A percentile compares a stretch with the other conserved stretches of the same genome.
These are phyloP conservation scores for Coreius guichenoti DNA, from an alignment of 2,797 vertebrate genomes.

Conservation along the genomic window DNA sequence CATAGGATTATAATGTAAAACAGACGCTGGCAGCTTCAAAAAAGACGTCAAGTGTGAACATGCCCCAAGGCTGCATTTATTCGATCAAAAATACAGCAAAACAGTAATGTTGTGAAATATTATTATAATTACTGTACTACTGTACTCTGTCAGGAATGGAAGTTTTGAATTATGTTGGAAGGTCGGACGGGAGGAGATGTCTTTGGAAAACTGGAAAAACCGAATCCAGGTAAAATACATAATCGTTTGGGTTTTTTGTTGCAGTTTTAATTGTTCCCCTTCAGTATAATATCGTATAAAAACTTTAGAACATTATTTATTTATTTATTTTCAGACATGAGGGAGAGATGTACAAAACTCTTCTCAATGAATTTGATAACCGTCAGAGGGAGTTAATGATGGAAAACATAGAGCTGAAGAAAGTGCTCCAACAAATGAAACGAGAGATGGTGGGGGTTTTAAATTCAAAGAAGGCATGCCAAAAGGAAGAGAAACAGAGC, in stretches of 20 bases:
- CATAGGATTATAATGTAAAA: no score
- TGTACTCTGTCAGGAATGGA: slow-evolving; percentile 85
- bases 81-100: not conserved
- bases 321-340: slow-evolving; percentile 82
- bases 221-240: slow-evolving; percentile 84
- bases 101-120: not conserved
- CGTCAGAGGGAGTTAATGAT: slow-evolving; percentile 88
- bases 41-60: no score
- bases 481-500: slow-evolving; percentile 78
- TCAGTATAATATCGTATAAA: not conserved
- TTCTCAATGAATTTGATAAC: slow-evolving; percentile 89
- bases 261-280: not conserved
- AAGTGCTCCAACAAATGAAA: slow-evolving; percentile 96
- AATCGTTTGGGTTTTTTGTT: not conserved
- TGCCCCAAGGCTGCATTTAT: not conserved
- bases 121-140: not conserved
- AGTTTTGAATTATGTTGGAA: slow-evolving; percentile 90
- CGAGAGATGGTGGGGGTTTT: slow-evolving; percentile 93
- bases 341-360: slow-evolving; percentile 92
- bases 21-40: no score
- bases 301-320: not conserved
- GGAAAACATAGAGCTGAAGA: slow-evolving; percentile 94
- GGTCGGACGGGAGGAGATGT: slow-evolving; percentile 92
- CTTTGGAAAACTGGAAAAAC: slow-evolving; percentile 95
- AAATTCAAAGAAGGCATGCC: slow-evolving; percentile 80